These are phyloP conservation scores for Coluber constrictor DNA, from an alignment of 2,797 vertebrate species.

Conservation along the genomic window DNA sequence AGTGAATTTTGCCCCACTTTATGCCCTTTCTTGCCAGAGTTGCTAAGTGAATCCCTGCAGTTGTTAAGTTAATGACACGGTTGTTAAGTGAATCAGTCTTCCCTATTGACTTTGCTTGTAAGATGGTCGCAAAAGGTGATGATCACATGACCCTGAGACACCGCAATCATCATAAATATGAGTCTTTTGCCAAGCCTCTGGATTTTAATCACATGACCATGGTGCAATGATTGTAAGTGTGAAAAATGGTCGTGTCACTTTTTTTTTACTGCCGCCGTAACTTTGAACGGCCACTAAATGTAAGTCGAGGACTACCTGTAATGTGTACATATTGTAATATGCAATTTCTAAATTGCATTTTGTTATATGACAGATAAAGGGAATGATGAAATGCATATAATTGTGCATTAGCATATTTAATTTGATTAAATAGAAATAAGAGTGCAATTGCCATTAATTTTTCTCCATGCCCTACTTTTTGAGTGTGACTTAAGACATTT, in stretches of 20 bases:
- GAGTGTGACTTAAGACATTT: neutral
- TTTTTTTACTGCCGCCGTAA: neutral
- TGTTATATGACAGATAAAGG: neutral
- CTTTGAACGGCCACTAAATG: neutral
- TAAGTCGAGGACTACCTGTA: neutral
- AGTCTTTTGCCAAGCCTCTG: neutral
- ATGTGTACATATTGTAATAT: neutral
- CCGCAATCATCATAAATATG: neutral
- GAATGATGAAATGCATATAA: neutral
- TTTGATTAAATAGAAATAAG: neutral
- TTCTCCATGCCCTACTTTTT: neutral
- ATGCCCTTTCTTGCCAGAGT: neutral
- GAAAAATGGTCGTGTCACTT: neutral
- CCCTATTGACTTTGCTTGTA: neutral
- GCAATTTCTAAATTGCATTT: neutral
- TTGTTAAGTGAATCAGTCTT: neutral
- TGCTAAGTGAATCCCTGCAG: neutral
- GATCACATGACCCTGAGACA: neutral
- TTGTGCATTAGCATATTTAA: neutral
- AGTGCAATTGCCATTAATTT: neutral
- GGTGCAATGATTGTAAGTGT: neutral
- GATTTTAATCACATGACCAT: neutral
- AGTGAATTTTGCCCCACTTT: neutral
- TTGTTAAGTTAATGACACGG: neutral
- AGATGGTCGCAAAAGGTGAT: neutral